Conservation (phyloP, 2,797 vertebrate genomes). For the Melanotaenia boesemani region DNA sequence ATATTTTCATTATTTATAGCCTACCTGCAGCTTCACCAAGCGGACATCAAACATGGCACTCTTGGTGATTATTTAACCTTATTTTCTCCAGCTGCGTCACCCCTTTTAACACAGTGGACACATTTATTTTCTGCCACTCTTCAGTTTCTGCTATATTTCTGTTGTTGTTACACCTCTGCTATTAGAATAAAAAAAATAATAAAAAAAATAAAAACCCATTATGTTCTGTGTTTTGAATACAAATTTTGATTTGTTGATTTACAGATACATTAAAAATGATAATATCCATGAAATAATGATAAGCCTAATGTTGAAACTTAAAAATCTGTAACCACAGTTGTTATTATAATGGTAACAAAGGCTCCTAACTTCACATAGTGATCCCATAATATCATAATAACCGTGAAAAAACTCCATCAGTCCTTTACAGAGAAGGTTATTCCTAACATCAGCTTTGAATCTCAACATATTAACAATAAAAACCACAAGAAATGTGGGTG, state of each 20-base stretch:
- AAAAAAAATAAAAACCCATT: too few species aligned
- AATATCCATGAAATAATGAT: too few species aligned
- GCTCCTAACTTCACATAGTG: neutral
- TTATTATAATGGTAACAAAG: neutral
- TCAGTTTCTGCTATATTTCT: slow-evolving; percentile 47
- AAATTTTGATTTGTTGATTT: too few species aligned
- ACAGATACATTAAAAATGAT: too few species aligned
- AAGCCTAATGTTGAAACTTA: too few species aligned
- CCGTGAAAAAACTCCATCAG: neutral
- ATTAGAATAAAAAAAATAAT: neutral
- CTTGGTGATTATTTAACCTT: slow-evolving; percentile 46
- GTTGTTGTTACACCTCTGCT: neutral
- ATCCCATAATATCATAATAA: neutral
- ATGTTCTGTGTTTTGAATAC: too few species aligned
- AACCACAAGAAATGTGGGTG: neutral
- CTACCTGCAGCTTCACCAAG: slow-evolving; percentile 57
- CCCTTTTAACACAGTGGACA: neutral
- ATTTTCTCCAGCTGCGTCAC: slow-evolving; percentile 30
- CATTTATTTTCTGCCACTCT: slow-evolving; percentile 31
- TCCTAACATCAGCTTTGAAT: neutral
- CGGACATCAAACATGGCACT: slow-evolving; percentile 41
- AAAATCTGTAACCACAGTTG: neutral
- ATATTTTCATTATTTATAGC: slow-evolving; percentile 56
- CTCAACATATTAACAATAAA: neutral
- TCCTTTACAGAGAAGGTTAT: neutral